These are phyloP conservation scores for Momotus momota DNA, from an alignment of 2,797 vertebrate genomes.

Conservation along the genomic window DNA sequence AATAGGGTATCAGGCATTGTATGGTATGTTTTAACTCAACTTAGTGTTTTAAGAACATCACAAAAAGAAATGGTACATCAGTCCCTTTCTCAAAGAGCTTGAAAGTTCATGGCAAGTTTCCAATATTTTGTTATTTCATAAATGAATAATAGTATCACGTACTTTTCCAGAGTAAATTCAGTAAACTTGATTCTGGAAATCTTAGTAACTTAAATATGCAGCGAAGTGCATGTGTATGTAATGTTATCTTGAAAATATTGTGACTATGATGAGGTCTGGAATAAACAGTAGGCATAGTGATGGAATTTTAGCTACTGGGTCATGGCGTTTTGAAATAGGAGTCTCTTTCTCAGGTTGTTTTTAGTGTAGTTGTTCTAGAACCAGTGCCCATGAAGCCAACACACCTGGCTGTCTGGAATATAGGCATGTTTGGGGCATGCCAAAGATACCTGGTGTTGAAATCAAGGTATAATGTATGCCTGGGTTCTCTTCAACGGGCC, in stretches of 20 bases:
- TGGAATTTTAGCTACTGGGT: not conserved
- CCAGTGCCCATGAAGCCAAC: not conserved
- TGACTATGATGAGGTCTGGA: not conserved
- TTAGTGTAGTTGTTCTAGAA: not conserved
- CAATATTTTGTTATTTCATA: not conserved
- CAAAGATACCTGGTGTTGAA: not conserved
- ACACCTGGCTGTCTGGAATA: not conserved
- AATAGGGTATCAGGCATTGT: not conserved
- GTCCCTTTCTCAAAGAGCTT: not conserved
- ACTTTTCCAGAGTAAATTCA: not conserved
- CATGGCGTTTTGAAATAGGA: not conserved
- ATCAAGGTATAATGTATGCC: not conserved
- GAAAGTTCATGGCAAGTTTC: not conserved
- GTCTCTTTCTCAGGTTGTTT: not conserved
- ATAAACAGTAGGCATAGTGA: not conserved
- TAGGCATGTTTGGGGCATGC: not conserved
- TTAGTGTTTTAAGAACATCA: not conserved
- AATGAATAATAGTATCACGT: not conserved
- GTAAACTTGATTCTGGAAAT: not conserved
- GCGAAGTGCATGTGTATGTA: not conserved
- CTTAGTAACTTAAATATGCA: not conserved
- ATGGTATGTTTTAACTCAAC: not conserved
- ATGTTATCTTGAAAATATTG: not conserved
- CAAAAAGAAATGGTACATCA: not conserved
- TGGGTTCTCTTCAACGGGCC: not conserved